A percentile compares a stretch with the other conserved stretches of the same genome.
Conservation (phyloP, 2,113 vertebrate genomes). For the Nettapus auritus region DNA sequence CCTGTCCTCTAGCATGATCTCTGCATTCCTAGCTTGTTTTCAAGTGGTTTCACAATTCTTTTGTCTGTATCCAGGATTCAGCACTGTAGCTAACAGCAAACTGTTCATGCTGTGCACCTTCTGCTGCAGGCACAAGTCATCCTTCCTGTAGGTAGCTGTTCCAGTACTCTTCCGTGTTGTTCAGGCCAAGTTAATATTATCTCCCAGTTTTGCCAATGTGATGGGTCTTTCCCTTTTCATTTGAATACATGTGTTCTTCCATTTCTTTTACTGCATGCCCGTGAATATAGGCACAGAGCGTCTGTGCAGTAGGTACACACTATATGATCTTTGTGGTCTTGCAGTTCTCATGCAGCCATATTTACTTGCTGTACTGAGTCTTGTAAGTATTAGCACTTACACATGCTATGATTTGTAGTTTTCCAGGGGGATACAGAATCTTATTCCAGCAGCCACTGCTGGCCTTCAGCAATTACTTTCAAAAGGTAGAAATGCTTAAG, state of each 20-base stretch:
- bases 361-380: background rate
- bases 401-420: background rate
- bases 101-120: constrained; percentile 7
- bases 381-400: background rate
- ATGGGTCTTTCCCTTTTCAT: background rate
- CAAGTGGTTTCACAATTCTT: background rate
- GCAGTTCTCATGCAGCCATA: background rate
- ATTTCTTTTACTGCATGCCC: background rate
- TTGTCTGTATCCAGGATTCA: background rate
- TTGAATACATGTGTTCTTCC: background rate
- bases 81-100: background rate
- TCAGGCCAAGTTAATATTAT: background rate
- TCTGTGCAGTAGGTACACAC: background rate
- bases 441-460: background rate
- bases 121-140: background rate
- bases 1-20: background rate
- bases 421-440: background rate
- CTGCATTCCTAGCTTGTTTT: background rate
- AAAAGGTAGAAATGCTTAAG: background rate
- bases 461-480: background rate
- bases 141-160: background rate
- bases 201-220: background rate
- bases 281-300: background rate
- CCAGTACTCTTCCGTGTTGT: background rate
- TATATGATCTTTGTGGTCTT: background rate